These are phyloP conservation scores for Brachyptera putata DNA, from an alignment of 2,888 invertebrate genomes.

Conservation along the genomic window DNA sequence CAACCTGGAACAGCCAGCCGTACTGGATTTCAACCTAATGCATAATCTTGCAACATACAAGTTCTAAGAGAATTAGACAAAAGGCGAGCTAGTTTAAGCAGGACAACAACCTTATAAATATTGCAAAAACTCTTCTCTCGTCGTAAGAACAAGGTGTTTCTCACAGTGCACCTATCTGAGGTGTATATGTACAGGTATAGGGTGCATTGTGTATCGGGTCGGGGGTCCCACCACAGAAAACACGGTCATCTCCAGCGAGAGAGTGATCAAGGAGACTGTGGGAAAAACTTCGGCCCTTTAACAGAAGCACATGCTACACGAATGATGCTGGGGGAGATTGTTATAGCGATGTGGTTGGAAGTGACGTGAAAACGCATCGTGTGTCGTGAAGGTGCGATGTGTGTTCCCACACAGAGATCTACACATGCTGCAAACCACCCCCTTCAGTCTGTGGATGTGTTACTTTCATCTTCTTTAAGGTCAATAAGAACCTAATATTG, in stretches of 20 bases:
- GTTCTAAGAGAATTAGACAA: background rate
- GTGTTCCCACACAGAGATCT: background rate
- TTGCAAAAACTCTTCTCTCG: background rate
- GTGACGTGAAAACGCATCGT: background rate
- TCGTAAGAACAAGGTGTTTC: slow-evolving; percentile 23
- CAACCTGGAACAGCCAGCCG: background rate
- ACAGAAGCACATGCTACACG: background rate
- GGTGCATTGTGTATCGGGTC: background rate
- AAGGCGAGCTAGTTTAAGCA: background rate
- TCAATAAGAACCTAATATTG: background rate
- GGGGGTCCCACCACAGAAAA: background rate
- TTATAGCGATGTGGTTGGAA: no score
- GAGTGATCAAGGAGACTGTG: background rate
- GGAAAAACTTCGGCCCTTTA: background rate
- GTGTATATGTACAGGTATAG: background rate
- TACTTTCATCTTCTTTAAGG: background rate
- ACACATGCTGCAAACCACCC: background rate
- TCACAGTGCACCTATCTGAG: background rate
- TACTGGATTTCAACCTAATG: background rate
- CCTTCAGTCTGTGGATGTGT: background rate
- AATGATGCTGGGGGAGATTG: no score
- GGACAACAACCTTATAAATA: slow-evolving; percentile 19
- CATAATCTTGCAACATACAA: background rate
- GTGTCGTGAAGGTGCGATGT: background rate
- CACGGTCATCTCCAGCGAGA: background rate